Evolutionary conservation across 2,797 vertebrate species (phyloP).

Genomic region (Cryptoblepharus egeriae): DNA sequence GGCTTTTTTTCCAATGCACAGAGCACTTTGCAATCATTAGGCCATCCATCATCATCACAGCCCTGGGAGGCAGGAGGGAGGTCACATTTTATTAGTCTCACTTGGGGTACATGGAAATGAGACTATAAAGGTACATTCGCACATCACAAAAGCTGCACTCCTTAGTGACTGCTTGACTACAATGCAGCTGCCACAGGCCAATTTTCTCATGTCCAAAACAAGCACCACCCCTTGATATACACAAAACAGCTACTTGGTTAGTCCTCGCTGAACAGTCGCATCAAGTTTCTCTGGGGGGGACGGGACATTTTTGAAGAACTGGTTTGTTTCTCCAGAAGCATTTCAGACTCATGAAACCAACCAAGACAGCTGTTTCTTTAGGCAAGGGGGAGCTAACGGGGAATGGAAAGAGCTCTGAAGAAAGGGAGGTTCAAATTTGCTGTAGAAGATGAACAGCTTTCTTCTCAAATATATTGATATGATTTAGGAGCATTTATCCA

Average conservation of each 20-base stretch:
- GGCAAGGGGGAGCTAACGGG: not conserved
- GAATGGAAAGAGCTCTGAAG: not conserved
- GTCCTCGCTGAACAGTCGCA: not conserved
- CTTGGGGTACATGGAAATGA: not conserved
- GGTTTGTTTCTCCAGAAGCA: not conserved
- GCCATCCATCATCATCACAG: slow-evolving; percentile 13
- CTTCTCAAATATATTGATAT: not conserved
- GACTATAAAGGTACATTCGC: not conserved
- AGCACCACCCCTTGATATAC: not conserved
- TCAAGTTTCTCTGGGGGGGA: not conserved
- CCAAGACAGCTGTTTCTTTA: not conserved
- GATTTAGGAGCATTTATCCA: not conserved
- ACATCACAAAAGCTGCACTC: not conserved
- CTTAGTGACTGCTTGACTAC: not conserved
- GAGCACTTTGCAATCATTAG: slow-evolving; percentile 21
- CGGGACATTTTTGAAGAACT: not conserved
- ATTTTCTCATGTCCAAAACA: not conserved
- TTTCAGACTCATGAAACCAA: not conserved
- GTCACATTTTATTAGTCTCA: slow-evolving; percentile 3
- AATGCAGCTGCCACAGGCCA: not conserved
- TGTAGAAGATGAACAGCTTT: not conserved
- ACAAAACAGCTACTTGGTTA: not conserved
- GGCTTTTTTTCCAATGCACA: not conserved
- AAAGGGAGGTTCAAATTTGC: not conserved
- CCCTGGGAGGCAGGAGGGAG: slow-evolving; percentile 16